A percentile compares a stretch with the other conserved stretches of the same genome.
Conservation (phyloP, 2,888 invertebrate species). For the Plebejus argus region DNA sequence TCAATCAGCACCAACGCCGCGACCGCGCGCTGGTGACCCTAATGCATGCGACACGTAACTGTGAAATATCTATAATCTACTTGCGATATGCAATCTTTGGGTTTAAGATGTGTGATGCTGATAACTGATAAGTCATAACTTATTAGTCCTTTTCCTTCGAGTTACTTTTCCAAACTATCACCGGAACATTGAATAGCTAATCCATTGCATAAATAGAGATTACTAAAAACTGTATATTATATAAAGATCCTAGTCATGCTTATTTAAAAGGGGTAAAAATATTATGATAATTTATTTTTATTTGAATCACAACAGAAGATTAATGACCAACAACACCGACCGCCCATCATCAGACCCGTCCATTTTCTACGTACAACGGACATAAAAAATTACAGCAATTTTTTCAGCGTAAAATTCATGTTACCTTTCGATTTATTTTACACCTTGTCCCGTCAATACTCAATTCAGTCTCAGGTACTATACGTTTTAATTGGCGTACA, state of each 20-base stretch:
- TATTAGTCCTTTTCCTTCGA: no score
- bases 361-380: not conserved
- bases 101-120: not conserved
- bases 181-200: no score
- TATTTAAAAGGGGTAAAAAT: not conserved
- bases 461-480: constrained; percentile 17
- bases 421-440: constrained; percentile 24
- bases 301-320: not conserved
- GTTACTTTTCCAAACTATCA: no score
- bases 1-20: constrained; percentile 10
- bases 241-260: not conserved
- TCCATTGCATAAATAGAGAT: no score
- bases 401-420: not conserved
- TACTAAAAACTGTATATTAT: no score
- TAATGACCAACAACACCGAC: not conserved
- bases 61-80: not conserved
- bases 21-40: not conserved
- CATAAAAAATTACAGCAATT: constrained; percentile 15
- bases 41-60: not conserved
- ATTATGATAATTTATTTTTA: not conserved
- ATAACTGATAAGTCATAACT: no score
- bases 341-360: not conserved
- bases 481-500: constrained; percentile 3
- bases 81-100: not conserved
- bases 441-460: not conserved